These are phyloP conservation scores for Corella eumyota DNA, from an alignment of 23 tunicate genomes.

Conservation along the genomic window DNA sequence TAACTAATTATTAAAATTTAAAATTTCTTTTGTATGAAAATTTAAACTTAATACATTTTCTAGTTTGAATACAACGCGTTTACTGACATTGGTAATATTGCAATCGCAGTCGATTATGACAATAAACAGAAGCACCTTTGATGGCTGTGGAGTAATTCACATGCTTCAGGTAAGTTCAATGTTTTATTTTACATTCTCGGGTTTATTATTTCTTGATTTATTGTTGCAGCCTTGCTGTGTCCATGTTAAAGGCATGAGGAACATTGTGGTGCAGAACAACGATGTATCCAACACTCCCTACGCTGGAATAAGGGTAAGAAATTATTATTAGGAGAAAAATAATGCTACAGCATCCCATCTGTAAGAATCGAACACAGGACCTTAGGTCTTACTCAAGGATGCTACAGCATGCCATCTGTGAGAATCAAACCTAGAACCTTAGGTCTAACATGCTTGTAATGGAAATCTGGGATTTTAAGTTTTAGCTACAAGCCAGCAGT, in stretches of 20 bases:
- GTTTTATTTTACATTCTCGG: too few relatives aligned
- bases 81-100: constrained; percentile 29
- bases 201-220: too few relatives aligned
- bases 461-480: too few relatives aligned
- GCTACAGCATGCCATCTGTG: too few relatives aligned
- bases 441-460: too few relatives aligned
- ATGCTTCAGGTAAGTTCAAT: constrained; percentile 25
- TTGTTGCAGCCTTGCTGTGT: constrained; percentile 43
- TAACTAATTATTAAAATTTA: too few relatives aligned
- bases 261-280: constrained; percentile 19
- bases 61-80: constrained; percentile 18
- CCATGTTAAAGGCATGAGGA: constrained; percentile 31
- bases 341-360: too few relatives aligned
- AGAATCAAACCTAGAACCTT: too few relatives aligned
- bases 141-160: constrained; percentile 29
- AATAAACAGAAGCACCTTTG: constrained; percentile 11
- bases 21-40: background rate
- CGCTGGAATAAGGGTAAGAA: constrained; percentile 48
- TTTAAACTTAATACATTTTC: background rate
- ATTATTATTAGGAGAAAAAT: too few relatives aligned
- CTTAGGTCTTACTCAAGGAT: too few relatives aligned
- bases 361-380: too few relatives aligned
- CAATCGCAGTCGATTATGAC: constrained; percentile 3
- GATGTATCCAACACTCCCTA: constrained; percentile 30
- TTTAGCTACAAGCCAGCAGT: too few relatives aligned